Base-by-base conservation (phyloP, 2,888 invertebrate species). In the Anoplius nigerrimus region DNA sequence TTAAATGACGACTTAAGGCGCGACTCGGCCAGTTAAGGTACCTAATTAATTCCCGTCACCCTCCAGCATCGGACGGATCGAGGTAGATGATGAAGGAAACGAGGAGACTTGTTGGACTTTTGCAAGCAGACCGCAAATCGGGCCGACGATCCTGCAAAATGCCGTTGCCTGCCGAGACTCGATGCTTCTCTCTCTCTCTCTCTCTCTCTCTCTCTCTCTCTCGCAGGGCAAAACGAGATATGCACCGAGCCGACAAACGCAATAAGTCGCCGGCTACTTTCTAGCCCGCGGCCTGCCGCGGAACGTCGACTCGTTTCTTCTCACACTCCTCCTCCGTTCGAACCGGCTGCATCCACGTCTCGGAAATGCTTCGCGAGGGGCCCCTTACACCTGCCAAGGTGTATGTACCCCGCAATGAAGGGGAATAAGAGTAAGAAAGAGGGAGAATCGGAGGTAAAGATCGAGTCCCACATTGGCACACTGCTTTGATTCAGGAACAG, bases 241-340 rank as follows among this genome's bases (percentile, higher is more conserved):
- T 72, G 67, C 71, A 58, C 62, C 69, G 52, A 53, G 69, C 34
- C 62, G 71, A 66, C 71, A 76, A 80, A 78, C 72, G 73, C 75
- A 78, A 80, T 75, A 77, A 78, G 75, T 76, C 67, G 68, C 64
- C 67, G 72, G 74, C 76, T 72, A 85, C 85, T 85, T 85, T 85
- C 85, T 85, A 85, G 84, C 83, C 83, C 62, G 81, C 80, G 84
- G 85, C 82, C 67, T 66, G 68, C 56, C 72, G 65, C 66, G 74
- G 65, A 69, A 71, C 76, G 61, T 13, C 48, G 66, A 61, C 67
- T 69, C 72, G 74, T 68, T 74, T 73, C 53, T 69, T 74, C 72
- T 72, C 68, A 57, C 18, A 34, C 56, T 43, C 56, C 56, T 43
- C 48, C 43, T 57, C n/a, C n/a, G n/a, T n/a, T 42, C 42, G 21